Evolutionary conservation across 2,888 invertebrate genomes (phyloP), one percentile per base, ranked within the genome.

Genomic region (Bellardia bayeri): DNA sequence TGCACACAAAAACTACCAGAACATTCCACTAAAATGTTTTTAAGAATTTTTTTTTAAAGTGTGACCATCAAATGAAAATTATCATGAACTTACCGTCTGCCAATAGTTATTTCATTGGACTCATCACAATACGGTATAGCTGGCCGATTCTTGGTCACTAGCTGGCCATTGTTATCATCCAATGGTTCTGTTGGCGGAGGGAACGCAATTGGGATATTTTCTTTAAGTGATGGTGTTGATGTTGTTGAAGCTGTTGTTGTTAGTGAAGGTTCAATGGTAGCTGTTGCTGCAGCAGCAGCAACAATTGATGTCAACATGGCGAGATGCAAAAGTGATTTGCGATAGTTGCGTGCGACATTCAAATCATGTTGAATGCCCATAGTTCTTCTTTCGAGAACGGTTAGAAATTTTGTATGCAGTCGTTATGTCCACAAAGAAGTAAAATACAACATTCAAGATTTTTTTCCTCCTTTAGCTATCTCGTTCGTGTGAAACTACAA

Each of bases 101-200:
- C 93, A 78, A 93, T 91, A 14, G 91, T 91, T n/a, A 92, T 91
- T 72, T 93, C 92, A 85, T 90, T 88, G 71, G 91, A 90, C 51
- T 92, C 93, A 33, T 90, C 90, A 78, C 93, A 93, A 84, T 92
- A 92, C 2, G 92, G 90, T 49, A 93, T 90, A 4, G 90, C 90
- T 11, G 89, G 88, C 1, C 75, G 86, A 72, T 78, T 61, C 30
- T 85, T 76, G 3, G 69, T 45, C 16, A 82, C 63, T 30, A 87
- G 49, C 42, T 82, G 71, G 14, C 30, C 64, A 42, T 79, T 45
- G 9, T 23, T 63, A 23, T 45, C 37, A 71, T 56, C 14, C 0
- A 23, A 45, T 11, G 75, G 3, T 51, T 84, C 81, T n/a, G 33
- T 61, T 30, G 69, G 5, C 11, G 80, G n/a, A 11, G 54, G 3